Base-by-base conservation (phyloP, 1,140 invertebrate genomes). In the Ridgeia piscesae region DNA sequence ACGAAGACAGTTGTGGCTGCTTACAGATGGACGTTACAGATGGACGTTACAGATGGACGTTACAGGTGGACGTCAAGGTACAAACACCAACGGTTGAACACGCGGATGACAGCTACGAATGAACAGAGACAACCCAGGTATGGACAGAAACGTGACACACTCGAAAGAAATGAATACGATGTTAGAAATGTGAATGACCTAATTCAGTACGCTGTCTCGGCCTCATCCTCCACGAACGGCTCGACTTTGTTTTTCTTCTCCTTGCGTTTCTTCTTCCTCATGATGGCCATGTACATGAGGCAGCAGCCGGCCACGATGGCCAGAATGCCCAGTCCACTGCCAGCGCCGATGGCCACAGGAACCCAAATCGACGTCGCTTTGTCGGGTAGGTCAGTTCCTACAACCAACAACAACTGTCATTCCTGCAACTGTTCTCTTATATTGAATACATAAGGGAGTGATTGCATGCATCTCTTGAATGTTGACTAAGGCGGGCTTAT, bases 201-300 rank as follows among this genome's bases (percentile, higher is more conserved):
- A 31, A 9, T 33, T 33, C 42, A 91, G 34, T 58, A 35, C n/a
- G 42, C 58, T n/a, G 91, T 91, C 91, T 91, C 9, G 31, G 31
- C 90, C 33, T 17, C 58, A 77, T 77, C 17, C 14, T 77, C 58
- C 14, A 77, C 58, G 58, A 77, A 77, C 58, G 58, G 58, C 17
- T 77, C 58, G 2, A 77, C 89, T 77, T 31, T 17, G 58, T 77
- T 77, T 21, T 77, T 77, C 58, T 77, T 77, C 27, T 77, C 58
- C 27, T 77, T 77, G 8, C 58, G 58, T 77, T 77, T 77, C 58
- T 91, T 91, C 89, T 91, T 91, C 89, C 89, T 91, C 89, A 77
- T 77, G 58, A 77, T 77, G 58, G 27, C 17, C 17, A 27, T 21
- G 58, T 77, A 77, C 0, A 77, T 2, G 11, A 77, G 17, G 27